Evolutionary conservation across 2,113 vertebrate species (phyloP).

Genomic region (Atractosteus spatula): DNA sequence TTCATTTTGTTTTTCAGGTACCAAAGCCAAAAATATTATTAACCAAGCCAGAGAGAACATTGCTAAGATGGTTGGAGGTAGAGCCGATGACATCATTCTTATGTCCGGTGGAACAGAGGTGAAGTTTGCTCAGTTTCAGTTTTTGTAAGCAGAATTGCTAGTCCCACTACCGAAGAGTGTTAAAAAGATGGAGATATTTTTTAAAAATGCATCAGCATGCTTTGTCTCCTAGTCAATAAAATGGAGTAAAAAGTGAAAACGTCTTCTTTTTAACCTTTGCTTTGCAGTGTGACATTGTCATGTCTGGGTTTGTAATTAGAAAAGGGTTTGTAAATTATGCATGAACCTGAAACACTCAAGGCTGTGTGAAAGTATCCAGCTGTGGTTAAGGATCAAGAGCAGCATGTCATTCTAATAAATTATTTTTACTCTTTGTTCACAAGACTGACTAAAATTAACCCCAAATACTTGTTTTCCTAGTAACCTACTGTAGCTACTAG

Average conservation of each 20-base stretch:
- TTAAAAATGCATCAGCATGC: background rate
- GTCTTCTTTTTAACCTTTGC: background rate
- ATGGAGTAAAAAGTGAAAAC: background rate
- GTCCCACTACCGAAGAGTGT: background rate
- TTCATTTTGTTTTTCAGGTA: conserved; percentile 56
- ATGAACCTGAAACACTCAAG: background rate
- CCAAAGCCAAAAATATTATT: conserved; percentile 79
- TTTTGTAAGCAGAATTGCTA: no score
- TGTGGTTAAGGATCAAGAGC: background rate
- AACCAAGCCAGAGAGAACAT: conserved; percentile 70
- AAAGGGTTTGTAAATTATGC: conserved; percentile 3
- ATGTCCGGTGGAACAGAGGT: conserved; percentile 95
- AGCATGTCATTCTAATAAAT: no score
- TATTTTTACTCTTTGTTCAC: no score
- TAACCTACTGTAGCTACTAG: no score
- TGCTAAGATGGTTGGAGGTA: conserved; percentile 79
- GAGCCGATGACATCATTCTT: conserved; percentile 80
- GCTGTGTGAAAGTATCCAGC: background rate
- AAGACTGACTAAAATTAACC: no score
- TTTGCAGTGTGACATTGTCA: background rate
- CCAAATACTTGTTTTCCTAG: no score
- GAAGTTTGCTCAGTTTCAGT: conserved; percentile 9
- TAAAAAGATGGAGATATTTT: background rate
- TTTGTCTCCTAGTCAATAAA: background rate
- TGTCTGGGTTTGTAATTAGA: background rate